These are phyloP conservation scores for Diorhabda sublineata DNA, from an alignment of 1,140 invertebrate genomes.

Conservation along the genomic window DNA sequence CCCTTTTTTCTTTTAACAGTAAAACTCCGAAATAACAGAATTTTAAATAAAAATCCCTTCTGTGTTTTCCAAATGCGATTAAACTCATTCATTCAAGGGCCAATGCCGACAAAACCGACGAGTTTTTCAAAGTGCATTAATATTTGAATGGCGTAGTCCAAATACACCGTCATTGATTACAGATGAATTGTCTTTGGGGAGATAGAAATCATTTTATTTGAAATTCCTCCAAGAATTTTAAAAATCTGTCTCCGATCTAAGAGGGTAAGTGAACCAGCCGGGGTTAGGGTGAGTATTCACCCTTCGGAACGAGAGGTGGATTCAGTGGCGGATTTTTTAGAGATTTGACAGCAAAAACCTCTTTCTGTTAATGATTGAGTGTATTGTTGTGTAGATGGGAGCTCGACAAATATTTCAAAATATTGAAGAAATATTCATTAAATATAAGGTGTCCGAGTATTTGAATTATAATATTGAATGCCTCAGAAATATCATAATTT, in stretches of 20 bases:
- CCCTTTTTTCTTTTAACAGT: neutral
- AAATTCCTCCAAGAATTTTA: constrained; percentile 36
- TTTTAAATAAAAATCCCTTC: constrained; percentile 2
- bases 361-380: too few species aligned
- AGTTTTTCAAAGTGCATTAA: constrained; percentile 30
- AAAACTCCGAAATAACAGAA: neutral
- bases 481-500: too few species aligned
- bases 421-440: too few species aligned
- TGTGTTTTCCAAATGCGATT: constrained; percentile 10
- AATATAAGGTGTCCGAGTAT: too few species aligned
- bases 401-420: too few species aligned
- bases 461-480: too few species aligned
- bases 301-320: constrained; percentile 14
- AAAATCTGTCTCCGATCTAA: constrained; percentile 40
- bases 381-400: too few species aligned
- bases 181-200: constrained; percentile 36
- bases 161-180: constrained; percentile 39
- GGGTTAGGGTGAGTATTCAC: constrained; percentile 14
- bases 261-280: constrained; percentile 31
- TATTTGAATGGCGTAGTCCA: constrained; percentile 29
- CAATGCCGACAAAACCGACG: neutral
- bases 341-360: constrained; percentile 12
- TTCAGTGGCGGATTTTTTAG: constrained; percentile 18
- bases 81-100: constrained; percentile 8
- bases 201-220: constrained; percentile 37